These are phyloP conservation scores for Pelobates fuscus DNA, from an alignment of 2,113 vertebrate genomes.

Conservation along the genomic window DNA sequence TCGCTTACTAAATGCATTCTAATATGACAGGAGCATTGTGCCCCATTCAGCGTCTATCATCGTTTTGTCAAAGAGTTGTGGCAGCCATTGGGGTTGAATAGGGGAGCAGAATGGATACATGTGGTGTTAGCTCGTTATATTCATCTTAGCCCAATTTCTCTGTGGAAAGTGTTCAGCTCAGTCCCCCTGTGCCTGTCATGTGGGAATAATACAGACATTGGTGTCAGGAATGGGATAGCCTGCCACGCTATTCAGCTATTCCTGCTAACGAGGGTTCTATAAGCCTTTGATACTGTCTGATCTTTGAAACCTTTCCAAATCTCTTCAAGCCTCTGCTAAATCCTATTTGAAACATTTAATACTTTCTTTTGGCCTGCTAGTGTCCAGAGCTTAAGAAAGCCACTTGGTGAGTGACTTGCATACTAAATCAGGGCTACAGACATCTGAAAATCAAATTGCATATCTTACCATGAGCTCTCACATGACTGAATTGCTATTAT, in stretches of 20 bases:
- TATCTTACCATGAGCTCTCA: slow-evolving; percentile 73
- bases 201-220: slow-evolving; percentile 84
- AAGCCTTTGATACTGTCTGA: slow-evolving; percentile 94
- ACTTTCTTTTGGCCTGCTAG: slow-evolving; percentile 71
- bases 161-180: slow-evolving; percentile 83
- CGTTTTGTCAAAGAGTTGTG: slow-evolving; percentile 83
- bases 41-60: slow-evolving; percentile 86
- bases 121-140: slow-evolving; percentile 92
- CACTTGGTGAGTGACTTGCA: slow-evolving; percentile 72
- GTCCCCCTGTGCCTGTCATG: slow-evolving; percentile 80
- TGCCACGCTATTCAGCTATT: slow-evolving; percentile 84
- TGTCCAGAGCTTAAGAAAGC: slow-evolving; percentile 76
- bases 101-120: slow-evolving; percentile 80
- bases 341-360: slow-evolving; percentile 88
- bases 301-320: slow-evolving; percentile 93
- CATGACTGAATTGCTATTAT: slow-evolving; percentile 69
- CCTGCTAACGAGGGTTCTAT: slow-evolving; percentile 94
- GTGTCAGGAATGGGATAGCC: slow-evolving; percentile 76
- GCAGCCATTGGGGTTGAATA: slow-evolving; percentile 76
- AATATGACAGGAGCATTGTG: slow-evolving; percentile 80
- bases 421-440: slow-evolving; percentile 68
- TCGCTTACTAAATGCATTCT: slow-evolving; percentile 88
- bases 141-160: slow-evolving; percentile 81
- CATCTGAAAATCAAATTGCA: slow-evolving; percentile 69
- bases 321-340: slow-evolving; percentile 87